A percentile compares a stretch with the other conserved stretches of the same genome.
These are phyloP conservation scores for Salticus scenicus DNA, from an alignment of 2,888 invertebrate genomes.

Conservation along the genomic window DNA sequence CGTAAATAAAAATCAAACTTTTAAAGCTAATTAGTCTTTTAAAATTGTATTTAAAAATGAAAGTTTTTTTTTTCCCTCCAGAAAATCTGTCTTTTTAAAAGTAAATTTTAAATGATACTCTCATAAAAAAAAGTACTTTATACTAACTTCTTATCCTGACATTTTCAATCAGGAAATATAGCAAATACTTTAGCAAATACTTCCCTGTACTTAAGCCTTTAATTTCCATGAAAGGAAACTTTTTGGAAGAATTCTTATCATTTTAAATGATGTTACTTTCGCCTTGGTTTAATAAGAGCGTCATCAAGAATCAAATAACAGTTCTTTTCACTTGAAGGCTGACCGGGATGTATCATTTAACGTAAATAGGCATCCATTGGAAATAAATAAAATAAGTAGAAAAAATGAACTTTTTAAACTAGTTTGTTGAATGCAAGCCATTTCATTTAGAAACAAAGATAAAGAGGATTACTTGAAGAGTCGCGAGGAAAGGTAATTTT, in stretches of 20 bases:
- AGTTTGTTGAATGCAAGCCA: background rate
- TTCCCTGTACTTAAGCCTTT: background rate
- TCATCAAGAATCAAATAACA: conserved; percentile 8
- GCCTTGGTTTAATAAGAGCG: conserved; percentile 6
- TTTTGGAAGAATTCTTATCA: conserved; percentile 17
- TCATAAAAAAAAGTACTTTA: background rate
- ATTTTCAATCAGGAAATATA: background rate
- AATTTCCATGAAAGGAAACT: conserved; percentile 2
- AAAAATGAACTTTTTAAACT: background rate
- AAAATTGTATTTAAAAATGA: too few relatives aligned
- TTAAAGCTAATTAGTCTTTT: too few relatives aligned
- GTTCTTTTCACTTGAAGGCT: background rate
- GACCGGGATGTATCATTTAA: background rate
- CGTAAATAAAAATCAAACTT: too few relatives aligned
- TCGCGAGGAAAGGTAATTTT: background rate
- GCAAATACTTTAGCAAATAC: background rate
- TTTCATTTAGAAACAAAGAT: conserved; percentile 1
- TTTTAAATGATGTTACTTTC: conserved; percentile 12
- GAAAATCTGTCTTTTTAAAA: too few relatives aligned
- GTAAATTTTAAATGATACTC: too few relatives aligned
- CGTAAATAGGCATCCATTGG: conserved; percentile 7
- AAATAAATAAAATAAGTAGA: conserved; percentile 12
- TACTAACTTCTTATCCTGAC: background rate
- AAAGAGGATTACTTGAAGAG: background rate
- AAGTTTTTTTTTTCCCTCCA: too few relatives aligned